These are phyloP conservation scores for Drosophila anomalata DNA, from an alignment of 2,888 invertebrate genomes.

Conservation along the genomic window DNA sequence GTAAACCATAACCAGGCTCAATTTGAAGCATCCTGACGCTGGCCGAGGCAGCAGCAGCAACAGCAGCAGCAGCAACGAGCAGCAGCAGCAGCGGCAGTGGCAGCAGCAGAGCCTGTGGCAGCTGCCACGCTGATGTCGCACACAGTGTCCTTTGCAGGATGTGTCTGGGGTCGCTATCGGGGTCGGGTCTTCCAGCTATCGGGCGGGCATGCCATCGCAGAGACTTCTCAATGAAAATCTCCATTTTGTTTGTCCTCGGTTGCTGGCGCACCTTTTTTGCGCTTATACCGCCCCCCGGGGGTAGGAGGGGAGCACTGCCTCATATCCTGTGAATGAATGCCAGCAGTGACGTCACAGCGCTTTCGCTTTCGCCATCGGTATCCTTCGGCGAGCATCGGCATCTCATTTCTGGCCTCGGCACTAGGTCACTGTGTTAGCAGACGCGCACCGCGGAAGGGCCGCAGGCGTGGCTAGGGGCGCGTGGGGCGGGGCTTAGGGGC, in stretches of 20 bases:
- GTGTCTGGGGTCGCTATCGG: constrained; percentile 35
- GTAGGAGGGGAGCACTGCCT: constrained; percentile 18
- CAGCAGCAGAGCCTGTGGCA: constrained; percentile 12
- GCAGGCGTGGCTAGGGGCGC: constrained; percentile 5
- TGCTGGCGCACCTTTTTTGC: constrained; percentile 9
- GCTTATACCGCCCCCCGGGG: not conserved
- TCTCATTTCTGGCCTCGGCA: constrained; percentile 61
- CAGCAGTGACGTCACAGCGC: constrained; percentile 79
- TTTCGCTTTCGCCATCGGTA: constrained; percentile 35
- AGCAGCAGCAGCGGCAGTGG: constrained; percentile 16
- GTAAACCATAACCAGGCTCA: constrained; percentile 75
- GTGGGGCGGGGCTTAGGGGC: not conserved
- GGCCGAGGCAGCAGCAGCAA: constrained; percentile 22
- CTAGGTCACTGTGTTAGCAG: constrained; percentile 84
- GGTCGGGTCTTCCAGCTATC: constrained; percentile 3
- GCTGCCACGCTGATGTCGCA: constrained; percentile 48
- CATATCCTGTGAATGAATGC: constrained; percentile 82
- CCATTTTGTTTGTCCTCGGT: constrained; percentile 13
- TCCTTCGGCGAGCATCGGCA: constrained; percentile 14
- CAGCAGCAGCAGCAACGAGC: not conserved
- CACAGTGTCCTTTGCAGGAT: constrained; percentile 65
- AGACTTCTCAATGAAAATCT: constrained; percentile 68
- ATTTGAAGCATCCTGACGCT: constrained; percentile 57
- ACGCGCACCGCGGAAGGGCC: constrained; percentile 33
- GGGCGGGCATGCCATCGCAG: not conserved